Conservation (phyloP, 2,797 vertebrate species). For the Centroberyx gerrardi region DNA sequence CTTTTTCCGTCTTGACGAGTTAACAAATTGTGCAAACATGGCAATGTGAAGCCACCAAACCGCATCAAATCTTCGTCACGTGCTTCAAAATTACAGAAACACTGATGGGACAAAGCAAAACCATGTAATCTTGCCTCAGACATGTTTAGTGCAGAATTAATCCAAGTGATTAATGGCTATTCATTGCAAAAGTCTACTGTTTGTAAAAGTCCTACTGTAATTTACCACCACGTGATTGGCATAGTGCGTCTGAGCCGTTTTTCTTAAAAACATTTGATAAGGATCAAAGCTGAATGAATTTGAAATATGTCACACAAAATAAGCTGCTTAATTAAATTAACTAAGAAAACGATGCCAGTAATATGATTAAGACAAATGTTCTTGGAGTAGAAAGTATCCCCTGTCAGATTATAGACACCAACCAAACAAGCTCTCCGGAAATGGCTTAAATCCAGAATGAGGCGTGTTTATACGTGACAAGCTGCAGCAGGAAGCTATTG, state of each 20-base stretch:
- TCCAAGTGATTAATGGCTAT: conserved; percentile 28
- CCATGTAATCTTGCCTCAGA: conserved; percentile 40
- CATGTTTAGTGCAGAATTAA: conserved; percentile 47
- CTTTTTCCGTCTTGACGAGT: conserved; percentile 9
- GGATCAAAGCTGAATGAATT: conserved; percentile 44
- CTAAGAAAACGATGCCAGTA: conserved; percentile 3
- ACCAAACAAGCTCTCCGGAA: not conserved
- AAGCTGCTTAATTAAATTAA: conserved; percentile 46
- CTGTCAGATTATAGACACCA: conserved; percentile 1
- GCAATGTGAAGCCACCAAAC: conserved; percentile 54
- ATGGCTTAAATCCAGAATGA: not conserved
- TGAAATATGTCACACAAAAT: conserved; percentile 39
- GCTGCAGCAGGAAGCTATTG: conserved; percentile 11
- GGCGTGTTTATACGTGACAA: conserved; percentile 23
- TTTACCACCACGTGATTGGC: conserved; percentile 45
- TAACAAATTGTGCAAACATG: conserved; percentile 33
- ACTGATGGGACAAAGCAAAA: conserved; percentile 42
- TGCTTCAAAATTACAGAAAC: conserved; percentile 40
- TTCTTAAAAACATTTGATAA: conserved; percentile 11
- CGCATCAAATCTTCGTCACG: conserved; percentile 66
- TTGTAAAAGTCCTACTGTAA: conserved; percentile 19
- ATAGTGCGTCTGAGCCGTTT: conserved; percentile 35
- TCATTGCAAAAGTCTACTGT: conserved; percentile 37
- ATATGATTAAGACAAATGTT: conserved; percentile 40
- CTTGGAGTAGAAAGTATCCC: not conserved